A percentile compares a stretch with the other conserved stretches of the same genome.
Evolutionary conservation across 2,797 vertebrate genomes (phyloP).

Genomic region (Rousettus madagascariensis): DNA sequence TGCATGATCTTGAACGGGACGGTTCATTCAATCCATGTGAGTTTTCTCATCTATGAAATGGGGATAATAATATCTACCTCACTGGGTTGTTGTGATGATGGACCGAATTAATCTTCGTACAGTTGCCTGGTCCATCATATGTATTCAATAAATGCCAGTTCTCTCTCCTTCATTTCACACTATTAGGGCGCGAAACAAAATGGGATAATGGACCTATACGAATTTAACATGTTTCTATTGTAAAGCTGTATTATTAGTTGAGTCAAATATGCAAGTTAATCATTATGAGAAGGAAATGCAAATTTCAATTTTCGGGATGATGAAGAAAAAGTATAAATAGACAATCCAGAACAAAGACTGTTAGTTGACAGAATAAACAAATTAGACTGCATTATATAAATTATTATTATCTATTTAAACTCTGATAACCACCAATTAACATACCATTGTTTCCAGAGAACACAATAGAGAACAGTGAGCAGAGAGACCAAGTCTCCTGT

Average conservation of each 20-base stretch:
- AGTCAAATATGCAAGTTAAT: slow-evolving; percentile 39
- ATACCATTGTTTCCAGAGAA: background rate
- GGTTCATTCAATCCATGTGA: background rate
- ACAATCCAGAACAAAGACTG: slow-evolving; percentile 29
- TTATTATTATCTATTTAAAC: background rate
- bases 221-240: background rate
- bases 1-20: background rate
- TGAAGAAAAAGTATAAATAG: background rate
- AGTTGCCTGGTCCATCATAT: background rate
- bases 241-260: slow-evolving; percentile 7
- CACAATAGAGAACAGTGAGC: background rate
- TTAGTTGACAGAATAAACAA: slow-evolving; percentile 1
- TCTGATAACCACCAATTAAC: background rate
- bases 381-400: background rate
- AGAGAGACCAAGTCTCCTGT: background rate
- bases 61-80: background rate
- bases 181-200: background rate
- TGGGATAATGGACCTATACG: background rate
- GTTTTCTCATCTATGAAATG: background rate
- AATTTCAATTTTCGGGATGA: slow-evolving; percentile 19
- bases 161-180: background rate
- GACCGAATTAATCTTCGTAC: background rate
- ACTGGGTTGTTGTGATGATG: background rate
- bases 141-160: background rate
- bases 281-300: slow-evolving; percentile 35